phyloP scores from a whole-genome alignment of 2,113 vertebrate species.

The Scolopax mira region DNA sequence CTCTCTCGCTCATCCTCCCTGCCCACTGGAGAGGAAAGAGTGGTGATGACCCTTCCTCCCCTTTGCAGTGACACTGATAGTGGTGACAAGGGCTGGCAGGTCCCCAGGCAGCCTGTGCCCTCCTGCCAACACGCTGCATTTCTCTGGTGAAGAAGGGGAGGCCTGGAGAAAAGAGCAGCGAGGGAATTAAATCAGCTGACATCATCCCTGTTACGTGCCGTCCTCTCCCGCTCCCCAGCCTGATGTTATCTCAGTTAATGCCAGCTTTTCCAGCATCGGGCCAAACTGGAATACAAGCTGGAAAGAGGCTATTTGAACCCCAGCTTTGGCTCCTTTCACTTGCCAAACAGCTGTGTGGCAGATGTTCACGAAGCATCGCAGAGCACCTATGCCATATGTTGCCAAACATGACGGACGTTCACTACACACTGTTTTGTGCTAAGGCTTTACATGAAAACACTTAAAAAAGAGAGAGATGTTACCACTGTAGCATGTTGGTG shows the following conservation, averaged over 20 bases:
- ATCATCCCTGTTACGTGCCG: background rate
- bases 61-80: background rate
- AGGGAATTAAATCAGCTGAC: background rate
- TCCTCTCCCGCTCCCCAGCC: background rate
- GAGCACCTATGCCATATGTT: background rate
- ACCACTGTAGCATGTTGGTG: fast-evolving
- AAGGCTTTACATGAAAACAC: background rate
- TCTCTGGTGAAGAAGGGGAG: background rate
- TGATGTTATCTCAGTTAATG: background rate
- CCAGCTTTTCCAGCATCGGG: background rate
- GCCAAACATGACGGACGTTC: background rate
- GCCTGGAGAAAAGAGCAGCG: background rate
- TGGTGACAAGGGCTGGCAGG: background rate
- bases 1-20: background rate
- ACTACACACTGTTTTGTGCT: background rate
- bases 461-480: background rate
- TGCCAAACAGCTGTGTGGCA: background rate
- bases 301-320: background rate
- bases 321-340: background rate
- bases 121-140: background rate
- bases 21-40: background rate
- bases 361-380: background rate
- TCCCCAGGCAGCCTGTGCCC: background rate
- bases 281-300: background rate
- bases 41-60: background rate